These are phyloP conservation scores for Nycticebus coucang DNA, from an alignment of 2,113 vertebrate species.

Conservation along the genomic window DNA sequence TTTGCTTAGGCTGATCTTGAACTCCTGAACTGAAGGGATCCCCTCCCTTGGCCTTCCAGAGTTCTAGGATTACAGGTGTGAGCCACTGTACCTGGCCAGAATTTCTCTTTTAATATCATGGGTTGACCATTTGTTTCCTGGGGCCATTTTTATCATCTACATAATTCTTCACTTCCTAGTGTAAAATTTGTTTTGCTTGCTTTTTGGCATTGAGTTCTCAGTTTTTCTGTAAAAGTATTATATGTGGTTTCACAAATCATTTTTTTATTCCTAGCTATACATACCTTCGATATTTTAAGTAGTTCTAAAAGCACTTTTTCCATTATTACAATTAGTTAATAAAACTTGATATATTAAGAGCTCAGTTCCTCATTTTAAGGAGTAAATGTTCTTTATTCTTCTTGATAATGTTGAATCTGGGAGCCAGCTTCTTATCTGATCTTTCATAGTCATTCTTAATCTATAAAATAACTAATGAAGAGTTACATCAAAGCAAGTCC, in stretches of 20 bases:
- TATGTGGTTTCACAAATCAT: not conserved
- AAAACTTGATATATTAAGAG: not conserved
- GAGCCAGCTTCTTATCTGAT: not conserved
- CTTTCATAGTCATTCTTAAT: not conserved
- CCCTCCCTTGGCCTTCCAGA: no score
- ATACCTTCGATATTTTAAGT: not conserved
- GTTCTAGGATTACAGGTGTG: no score
- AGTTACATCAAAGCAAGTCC: not conserved
- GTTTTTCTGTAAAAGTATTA: not conserved
- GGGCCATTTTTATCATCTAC: not conserved
- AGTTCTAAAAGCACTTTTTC: slow-evolving; percentile 26
- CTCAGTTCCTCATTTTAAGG: not conserved
- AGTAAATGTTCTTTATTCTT: slow-evolving; percentile 2
- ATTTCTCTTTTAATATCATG: not conserved
- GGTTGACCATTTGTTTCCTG: not conserved
- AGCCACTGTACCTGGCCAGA: no score
- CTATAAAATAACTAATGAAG: not conserved
- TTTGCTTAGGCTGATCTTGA: no score
- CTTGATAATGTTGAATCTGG: not conserved
- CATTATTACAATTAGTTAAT: not conserved
- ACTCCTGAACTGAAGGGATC: no score
- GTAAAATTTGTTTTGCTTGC: not conserved
- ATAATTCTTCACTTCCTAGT: not conserved
- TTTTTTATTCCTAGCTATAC: not conserved
- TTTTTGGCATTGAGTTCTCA: not conserved